Conservation (phyloP, 2,797 vertebrate genomes). For the Benthosema pterotum region DNA sequence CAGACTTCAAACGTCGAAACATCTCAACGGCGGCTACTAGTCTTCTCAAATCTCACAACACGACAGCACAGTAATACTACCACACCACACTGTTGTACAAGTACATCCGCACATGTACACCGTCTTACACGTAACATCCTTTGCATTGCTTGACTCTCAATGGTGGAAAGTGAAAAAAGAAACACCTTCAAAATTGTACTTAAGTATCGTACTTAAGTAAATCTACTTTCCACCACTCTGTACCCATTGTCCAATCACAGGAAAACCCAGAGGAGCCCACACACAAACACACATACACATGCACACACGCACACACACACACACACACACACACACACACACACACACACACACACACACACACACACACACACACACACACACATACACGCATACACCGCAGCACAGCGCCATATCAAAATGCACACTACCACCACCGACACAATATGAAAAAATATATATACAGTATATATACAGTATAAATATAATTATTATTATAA, state of each 20-base stretch:
- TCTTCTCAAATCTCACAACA: constrained; percentile 66
- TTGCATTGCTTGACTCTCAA: constrained; percentile 60
- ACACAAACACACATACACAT: too few species aligned
- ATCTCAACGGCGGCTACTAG: constrained; percentile 44
- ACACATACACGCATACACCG: constrained; percentile 9
- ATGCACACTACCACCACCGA: constrained; percentile 47
- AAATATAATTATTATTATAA: constrained; percentile 38
- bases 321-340: constrained; percentile 13
- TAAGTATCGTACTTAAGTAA: too few species aligned
- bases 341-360: constrained; percentile 9
- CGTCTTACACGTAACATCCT: constrained; percentile 46
- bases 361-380: constrained; percentile 17
- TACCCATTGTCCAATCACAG: constrained; percentile 49
- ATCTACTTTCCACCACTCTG: not conserved
- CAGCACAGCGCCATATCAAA: constrained; percentile 21
- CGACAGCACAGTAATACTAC: constrained; percentile 54
- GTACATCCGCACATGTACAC: constrained; percentile 11
- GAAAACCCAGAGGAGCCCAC: constrained; percentile 41
- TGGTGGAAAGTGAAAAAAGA: too few species aligned
- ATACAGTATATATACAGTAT: too few species aligned
- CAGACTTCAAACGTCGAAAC: constrained; percentile 34
- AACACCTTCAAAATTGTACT: too few species aligned
- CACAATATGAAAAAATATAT: constrained; percentile 42
- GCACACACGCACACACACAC: constrained; percentile 36
- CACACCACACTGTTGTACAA: constrained; percentile 55